Evolutionary conservation across 2,113 vertebrate genomes (phyloP).

Genomic region (Mixornis gularis): DNA sequence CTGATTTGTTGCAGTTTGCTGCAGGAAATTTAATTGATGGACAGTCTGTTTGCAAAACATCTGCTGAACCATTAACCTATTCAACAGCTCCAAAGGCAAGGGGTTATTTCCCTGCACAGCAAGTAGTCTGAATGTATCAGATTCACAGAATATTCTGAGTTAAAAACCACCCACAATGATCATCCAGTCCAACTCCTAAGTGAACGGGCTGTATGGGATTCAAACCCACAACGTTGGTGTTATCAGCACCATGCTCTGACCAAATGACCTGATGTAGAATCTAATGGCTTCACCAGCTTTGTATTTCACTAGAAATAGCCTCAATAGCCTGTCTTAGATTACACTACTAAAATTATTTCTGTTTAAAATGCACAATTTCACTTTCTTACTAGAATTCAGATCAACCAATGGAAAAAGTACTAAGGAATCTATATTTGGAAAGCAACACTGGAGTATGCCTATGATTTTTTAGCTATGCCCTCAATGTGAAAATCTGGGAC

Average conservation of each 20-base stretch:
- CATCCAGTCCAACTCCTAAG: background rate
- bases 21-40: background rate
- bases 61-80: background rate
- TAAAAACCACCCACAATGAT: background rate
- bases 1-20: background rate
- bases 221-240: accelerated
- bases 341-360: background rate
- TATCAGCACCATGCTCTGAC: background rate
- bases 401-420: accelerated
- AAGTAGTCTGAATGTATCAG: background rate
- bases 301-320: background rate
- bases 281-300: background rate
- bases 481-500: background rate
- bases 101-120: background rate
- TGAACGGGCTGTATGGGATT: accelerated
- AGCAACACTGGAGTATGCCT: background rate
- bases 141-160: background rate
- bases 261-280: background rate
- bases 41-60: background rate
- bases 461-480: background rate
- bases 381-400: background rate
- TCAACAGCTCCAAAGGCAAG: background rate
- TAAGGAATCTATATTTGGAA: background rate
- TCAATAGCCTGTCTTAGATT: background rate
- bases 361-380: background rate